A percentile compares a stretch with the other conserved stretches of the same genome.
These are phyloP conservation scores for Pheosia tremula DNA, from an alignment of 2,888 invertebrate genomes.

Conservation along the genomic window DNA sequence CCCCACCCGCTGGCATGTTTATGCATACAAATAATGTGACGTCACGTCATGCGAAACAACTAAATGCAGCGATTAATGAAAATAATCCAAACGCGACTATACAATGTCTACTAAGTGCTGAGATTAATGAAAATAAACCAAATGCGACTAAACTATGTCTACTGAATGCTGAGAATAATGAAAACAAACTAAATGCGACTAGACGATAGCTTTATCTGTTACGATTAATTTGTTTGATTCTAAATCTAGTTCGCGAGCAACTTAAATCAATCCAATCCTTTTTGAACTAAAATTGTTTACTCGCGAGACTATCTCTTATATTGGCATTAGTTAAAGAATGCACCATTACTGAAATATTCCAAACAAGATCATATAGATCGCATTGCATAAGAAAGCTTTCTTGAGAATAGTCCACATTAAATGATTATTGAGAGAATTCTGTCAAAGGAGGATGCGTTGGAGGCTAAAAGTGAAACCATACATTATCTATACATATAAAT, in stretches of 20 bases:
- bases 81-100: conserved; percentile 9
- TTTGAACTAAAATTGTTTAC: conserved; percentile 16
- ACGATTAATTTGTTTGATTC: neutral
- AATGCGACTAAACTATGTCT: conserved; percentile 31
- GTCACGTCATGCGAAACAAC: too few relatives aligned
- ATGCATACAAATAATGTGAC: too few relatives aligned
- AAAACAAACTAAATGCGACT: conserved; percentile 37
- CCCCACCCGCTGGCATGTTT: too few relatives aligned
- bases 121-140: conserved; percentile 41
- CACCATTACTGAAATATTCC: conserved; percentile 27
- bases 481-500: too few relatives aligned
- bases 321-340: conserved; percentile 16
- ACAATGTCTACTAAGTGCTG: conserved; percentile 30
- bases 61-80: too few relatives aligned
- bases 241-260: conserved; percentile 19
- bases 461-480: neutral
- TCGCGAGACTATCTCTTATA: conserved; percentile 10
- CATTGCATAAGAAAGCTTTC: conserved; percentile 10
- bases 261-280: conserved; percentile 16
- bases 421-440: neutral
- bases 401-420: conserved; percentile 3
- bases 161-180: conserved; percentile 38
- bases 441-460: neutral
- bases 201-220: conserved; percentile 9
- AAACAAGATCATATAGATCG: conserved; percentile 17